A percentile compares a stretch with the other conserved stretches of the same genome.
These are phyloP conservation scores for Troides oblongomaculatus DNA, from an alignment of 2,888 invertebrate genomes.

Conservation along the genomic window DNA sequence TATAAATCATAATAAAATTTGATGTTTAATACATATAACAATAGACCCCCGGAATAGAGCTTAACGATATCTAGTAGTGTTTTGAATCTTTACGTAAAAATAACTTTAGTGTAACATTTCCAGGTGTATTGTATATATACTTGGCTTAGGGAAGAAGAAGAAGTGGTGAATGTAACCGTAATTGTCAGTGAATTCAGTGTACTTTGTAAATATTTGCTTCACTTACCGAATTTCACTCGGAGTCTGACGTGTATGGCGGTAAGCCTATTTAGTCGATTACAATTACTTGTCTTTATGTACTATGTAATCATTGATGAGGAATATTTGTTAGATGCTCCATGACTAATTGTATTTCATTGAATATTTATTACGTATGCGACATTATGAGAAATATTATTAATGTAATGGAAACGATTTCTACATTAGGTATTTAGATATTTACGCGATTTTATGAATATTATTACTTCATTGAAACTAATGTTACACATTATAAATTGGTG, in stretches of 20 bases:
- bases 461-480: background rate
- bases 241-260: slow-evolving; percentile 15
- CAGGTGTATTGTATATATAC: slow-evolving; percentile 36
- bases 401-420: background rate
- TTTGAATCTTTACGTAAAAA: slow-evolving; percentile 38
- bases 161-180: slow-evolving; percentile 25
- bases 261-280: background rate
- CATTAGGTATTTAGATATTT: background rate
- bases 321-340: slow-evolving; percentile 19
- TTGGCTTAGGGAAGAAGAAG: slow-evolving; percentile 34
- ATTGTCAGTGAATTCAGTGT: slow-evolving; percentile 20
- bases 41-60: slow-evolving; percentile 58
- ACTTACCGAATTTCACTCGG: slow-evolving; percentile 24
- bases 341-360: slow-evolving; percentile 8
- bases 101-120: slow-evolving; percentile 32
- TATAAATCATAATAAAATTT: slow-evolving; percentile 16
- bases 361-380: background rate
- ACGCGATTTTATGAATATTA: background rate
- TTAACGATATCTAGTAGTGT: slow-evolving; percentile 52
- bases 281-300: slow-evolving; percentile 11
- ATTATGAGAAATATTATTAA: slow-evolving; percentile 12
- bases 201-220: slow-evolving; percentile 29
- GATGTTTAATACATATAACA: slow-evolving; percentile 27
- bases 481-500: background rate
- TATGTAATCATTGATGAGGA: slow-evolving; percentile 11